A percentile compares a stretch with the other conserved stretches of the same genome.
These are phyloP conservation scores for Bellardia pandia DNA, from an alignment of 2,888 invertebrate species.

Conservation along the genomic window DNA sequence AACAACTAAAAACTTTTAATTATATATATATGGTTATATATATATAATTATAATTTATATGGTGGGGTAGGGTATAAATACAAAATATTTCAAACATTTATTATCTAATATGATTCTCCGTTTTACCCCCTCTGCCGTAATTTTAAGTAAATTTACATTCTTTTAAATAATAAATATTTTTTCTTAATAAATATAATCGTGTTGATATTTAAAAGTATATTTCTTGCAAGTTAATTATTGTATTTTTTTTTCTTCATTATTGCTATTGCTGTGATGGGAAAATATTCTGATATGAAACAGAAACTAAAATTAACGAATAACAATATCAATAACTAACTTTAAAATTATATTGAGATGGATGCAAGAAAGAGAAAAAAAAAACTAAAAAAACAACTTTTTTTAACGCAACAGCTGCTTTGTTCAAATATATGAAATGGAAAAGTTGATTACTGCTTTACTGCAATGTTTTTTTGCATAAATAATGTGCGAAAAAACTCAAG, in stretches of 20 bases:
- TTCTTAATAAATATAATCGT: background rate
- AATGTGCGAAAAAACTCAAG: conserved; percentile 60
- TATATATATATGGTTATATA: too few relatives aligned
- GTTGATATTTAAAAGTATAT: conserved; percentile 11
- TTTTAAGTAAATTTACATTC: background rate
- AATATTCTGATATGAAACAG: conserved; percentile 46
- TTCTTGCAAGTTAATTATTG: conserved; percentile 36
- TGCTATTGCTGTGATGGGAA: conserved; percentile 57
- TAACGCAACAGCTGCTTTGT: conserved; percentile 17
- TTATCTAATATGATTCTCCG: background rate
- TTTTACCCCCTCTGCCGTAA: background rate
- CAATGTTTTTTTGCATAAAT: conserved; percentile 58
- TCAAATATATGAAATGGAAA: conserved; percentile 11
- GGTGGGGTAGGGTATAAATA: too few relatives aligned
- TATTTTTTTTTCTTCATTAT: conserved; percentile 9
- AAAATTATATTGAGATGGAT: conserved; percentile 21
- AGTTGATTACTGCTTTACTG: background rate
- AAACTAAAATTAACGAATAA: conserved; percentile 50
- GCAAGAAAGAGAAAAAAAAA: conserved; percentile 11
- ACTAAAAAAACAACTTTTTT: conserved; percentile 5
- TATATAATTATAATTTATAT: too few relatives aligned
- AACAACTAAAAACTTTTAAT: too few relatives aligned
- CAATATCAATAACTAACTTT: conserved; percentile 62
- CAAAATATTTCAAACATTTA: background rate
- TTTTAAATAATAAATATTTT: background rate